phyloP scores from a whole-genome alignment of 2,113 vertebrate species.

The Stictonetta naevosa region DNA sequence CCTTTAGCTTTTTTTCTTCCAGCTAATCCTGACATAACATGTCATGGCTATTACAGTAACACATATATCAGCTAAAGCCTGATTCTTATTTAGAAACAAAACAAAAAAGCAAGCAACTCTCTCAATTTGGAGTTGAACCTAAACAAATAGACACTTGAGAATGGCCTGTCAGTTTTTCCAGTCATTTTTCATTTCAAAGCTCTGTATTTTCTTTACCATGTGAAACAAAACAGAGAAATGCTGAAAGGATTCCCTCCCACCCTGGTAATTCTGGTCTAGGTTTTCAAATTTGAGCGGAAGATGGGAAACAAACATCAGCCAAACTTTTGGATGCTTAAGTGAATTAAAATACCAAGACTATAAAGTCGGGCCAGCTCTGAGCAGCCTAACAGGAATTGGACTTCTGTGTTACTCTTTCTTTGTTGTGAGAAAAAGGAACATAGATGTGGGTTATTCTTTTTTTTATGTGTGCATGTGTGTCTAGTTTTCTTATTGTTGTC shows the following conservation, averaged over 20 bases:
- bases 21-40: conserved; percentile 18
- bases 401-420: background rate
- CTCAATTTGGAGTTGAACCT: conserved; percentile 17
- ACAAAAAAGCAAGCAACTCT: conserved; percentile 51
- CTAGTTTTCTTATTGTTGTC: conserved; percentile 16
- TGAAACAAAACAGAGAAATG: background rate
- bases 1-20: background rate
- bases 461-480: background rate
- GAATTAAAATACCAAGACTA: background rate
- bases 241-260: background rate
- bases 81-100: conserved; percentile 61
- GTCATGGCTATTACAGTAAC: background rate
- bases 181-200: background rate
- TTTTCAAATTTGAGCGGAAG: background rate
- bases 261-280: background rate
- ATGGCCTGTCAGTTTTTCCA: conserved; percentile 29
- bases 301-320: background rate
- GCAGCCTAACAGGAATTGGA: background rate
- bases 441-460: background rate
- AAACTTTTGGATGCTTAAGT: background rate
- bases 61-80: conserved; percentile 41
- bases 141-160: conserved; percentile 17
- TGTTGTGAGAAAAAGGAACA: conserved; percentile 4
- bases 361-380: conserved; percentile 4
- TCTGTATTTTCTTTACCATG: background rate